phyloP scores from a whole-genome alignment of 2,888 invertebrate species.

The Julus scandinavius region DNA sequence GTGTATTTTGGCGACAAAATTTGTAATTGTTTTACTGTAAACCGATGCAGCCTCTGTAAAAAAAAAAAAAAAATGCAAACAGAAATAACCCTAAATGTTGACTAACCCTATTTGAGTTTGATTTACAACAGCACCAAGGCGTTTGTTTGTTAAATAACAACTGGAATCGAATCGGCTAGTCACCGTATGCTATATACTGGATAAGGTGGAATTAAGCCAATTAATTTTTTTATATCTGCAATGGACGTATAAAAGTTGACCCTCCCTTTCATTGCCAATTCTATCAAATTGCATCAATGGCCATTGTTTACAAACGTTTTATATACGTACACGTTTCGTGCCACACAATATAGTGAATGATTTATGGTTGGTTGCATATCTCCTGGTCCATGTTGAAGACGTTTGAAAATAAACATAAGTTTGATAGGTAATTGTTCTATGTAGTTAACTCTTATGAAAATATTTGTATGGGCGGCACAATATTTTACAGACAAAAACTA shows the following conservation, averaged over 20 bases:
- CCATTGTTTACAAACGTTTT: conserved; percentile 18
- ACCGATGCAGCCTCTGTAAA: background rate
- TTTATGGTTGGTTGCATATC: background rate
- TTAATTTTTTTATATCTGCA: background rate
- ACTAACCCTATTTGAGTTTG: conserved; percentile 20
- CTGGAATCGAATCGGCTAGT: conserved; percentile 18
- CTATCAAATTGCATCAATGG: conserved; percentile 24
- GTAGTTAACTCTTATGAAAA: background rate
- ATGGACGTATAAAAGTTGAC: background rate
- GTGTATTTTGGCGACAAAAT: background rate
- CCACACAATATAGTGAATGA: background rate
- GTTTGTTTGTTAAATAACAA: conserved; percentile 31
- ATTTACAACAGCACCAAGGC: background rate
- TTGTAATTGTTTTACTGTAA: background rate
- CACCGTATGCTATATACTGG: background rate
- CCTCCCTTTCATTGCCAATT: background rate
- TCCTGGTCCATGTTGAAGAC: background rate
- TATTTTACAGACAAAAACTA: background rate
- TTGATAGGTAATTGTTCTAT: background rate
- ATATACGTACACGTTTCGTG: background rate
- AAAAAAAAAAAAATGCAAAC: background rate
- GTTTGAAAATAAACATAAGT: background rate
- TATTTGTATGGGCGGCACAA: background rate
- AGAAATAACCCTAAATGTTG: background rate
- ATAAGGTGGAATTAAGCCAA: conserved; percentile 7